These are phyloP conservation scores for Chunga burmeisteri DNA, from an alignment of 2,113 vertebrate genomes.

Conservation along the genomic window DNA sequence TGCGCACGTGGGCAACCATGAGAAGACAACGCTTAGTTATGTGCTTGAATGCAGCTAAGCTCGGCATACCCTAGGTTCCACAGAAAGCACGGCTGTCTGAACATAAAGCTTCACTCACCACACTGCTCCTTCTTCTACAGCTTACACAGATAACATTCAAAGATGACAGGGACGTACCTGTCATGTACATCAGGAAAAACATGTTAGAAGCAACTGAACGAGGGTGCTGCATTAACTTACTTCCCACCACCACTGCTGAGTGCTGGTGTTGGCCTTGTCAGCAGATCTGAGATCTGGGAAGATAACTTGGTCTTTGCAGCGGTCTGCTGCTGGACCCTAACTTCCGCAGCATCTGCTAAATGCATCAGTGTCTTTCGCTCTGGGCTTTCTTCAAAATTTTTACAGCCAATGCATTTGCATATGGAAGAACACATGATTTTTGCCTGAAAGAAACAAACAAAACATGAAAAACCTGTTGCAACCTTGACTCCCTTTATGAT, in stretches of 20 bases:
- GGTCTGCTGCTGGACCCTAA: constrained; percentile 94
- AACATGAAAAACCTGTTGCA: background rate
- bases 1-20: background rate
- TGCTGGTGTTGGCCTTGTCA: constrained; percentile 88
- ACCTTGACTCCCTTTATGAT: background rate
- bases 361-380: constrained; percentile 98
- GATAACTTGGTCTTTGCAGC: constrained; percentile 97
- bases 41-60: background rate
- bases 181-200: background rate
- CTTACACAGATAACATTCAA: background rate
- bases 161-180: background rate
- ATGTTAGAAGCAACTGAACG: background rate
- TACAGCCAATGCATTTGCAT: constrained; percentile 97
- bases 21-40: background rate
- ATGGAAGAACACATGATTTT: constrained; percentile 99
- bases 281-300: constrained; percentile 95
- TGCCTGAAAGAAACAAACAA: constrained; percentile 77
- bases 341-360: constrained; percentile 95
- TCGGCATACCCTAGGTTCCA: background rate
- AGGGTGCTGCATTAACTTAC: constrained; percentile 69
- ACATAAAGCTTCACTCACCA: background rate
- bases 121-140: background rate
- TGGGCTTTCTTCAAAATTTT: constrained; percentile 98
- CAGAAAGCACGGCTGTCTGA: accelerated
- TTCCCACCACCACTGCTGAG: constrained; percentile 89